These are phyloP conservation scores for Eupithecia insigniata DNA, from an alignment of 2,888 invertebrate genomes.

Conservation along the genomic window DNA sequence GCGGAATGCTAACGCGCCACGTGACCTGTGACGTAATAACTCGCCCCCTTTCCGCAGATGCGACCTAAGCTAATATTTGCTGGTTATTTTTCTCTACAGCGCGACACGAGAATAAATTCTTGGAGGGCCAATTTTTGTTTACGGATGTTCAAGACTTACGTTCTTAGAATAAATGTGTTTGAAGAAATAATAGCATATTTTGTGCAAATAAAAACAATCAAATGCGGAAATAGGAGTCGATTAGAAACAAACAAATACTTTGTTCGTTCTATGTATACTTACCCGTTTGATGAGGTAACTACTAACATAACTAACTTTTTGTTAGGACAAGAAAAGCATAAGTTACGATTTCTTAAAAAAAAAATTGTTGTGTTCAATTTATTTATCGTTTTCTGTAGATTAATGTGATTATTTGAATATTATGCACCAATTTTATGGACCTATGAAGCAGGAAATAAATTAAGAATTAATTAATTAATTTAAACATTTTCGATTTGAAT, in stretches of 20 bases:
- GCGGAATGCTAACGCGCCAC: conserved; percentile 43
- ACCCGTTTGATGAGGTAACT: too few species aligned
- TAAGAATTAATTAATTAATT: too few species aligned
- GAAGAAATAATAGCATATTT: not conserved
- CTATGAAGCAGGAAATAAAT: too few species aligned
- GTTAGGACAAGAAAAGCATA: too few species aligned
- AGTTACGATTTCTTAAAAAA: too few species aligned
- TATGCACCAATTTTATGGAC: too few species aligned
- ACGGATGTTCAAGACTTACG: conserved; percentile 11
- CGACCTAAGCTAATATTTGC: conserved; percentile 51
- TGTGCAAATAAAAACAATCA: not conserved
- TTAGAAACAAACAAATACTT: not conserved
- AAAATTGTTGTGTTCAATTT: too few species aligned
- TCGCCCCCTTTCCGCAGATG: conserved; percentile 44
- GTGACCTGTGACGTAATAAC: conserved; percentile 46
- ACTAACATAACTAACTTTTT: too few species aligned
- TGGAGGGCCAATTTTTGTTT: conserved; percentile 24
- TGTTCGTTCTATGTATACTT: too few species aligned
- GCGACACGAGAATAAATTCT: conserved; percentile 36
- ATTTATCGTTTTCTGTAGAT: too few species aligned
- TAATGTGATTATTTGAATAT: too few species aligned
- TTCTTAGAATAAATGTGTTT: conserved; percentile 7
- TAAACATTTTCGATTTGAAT: not conserved
- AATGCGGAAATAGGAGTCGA: not conserved
- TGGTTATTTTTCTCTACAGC: conserved; percentile 39